A percentile compares a stretch with the other conserved stretches of the same genome.
phyloP scores from a whole-genome alignment of 2,888 invertebrate species.

The Autographa pulchrina region DNA sequence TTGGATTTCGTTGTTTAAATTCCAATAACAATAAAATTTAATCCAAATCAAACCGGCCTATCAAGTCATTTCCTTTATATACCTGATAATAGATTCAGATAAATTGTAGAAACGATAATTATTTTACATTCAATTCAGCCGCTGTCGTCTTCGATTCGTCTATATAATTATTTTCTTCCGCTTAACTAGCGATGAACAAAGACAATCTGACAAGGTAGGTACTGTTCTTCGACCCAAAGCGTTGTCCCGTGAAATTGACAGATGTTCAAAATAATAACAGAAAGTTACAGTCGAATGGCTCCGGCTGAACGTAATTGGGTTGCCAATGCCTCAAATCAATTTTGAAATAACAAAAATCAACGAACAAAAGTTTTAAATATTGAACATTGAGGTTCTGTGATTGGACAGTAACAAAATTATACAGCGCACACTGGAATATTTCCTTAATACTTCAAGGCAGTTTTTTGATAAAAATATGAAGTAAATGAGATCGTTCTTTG shows the following conservation, averaged over 20 bases:
- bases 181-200: slow-evolving; percentile 79
- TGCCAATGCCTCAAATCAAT: slow-evolving; percentile 68
- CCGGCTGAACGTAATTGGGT: slow-evolving; percentile 68
- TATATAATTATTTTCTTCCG: slow-evolving; percentile 82
- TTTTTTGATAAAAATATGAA: background rate
- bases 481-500: background rate
- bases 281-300: slow-evolving; percentile 70
- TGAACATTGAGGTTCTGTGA: slow-evolving; percentile 32
- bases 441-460: background rate
- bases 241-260: slow-evolving; percentile 79
- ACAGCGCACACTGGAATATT: slow-evolving; percentile 5
- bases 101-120: slow-evolving; percentile 56
- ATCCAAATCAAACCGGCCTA: slow-evolving; percentile 13
- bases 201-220: slow-evolving; percentile 69
- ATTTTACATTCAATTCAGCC: slow-evolving; percentile 66
- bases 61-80: slow-evolving; percentile 17
- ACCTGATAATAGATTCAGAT: slow-evolving; percentile 37
- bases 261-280: slow-evolving; percentile 81
- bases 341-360: slow-evolving; percentile 61
- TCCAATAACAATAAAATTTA: slow-evolving; percentile 12
- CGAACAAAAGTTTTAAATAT: slow-evolving; percentile 40
- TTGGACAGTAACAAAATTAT: slow-evolving; percentile 43
- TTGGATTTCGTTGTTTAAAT: background rate
- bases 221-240: slow-evolving; percentile 72
- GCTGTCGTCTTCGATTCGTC: slow-evolving; percentile 70